Evolutionary conservation across 2,888 invertebrate species (phyloP).

Genomic region (Nomada ruficornis): DNA sequence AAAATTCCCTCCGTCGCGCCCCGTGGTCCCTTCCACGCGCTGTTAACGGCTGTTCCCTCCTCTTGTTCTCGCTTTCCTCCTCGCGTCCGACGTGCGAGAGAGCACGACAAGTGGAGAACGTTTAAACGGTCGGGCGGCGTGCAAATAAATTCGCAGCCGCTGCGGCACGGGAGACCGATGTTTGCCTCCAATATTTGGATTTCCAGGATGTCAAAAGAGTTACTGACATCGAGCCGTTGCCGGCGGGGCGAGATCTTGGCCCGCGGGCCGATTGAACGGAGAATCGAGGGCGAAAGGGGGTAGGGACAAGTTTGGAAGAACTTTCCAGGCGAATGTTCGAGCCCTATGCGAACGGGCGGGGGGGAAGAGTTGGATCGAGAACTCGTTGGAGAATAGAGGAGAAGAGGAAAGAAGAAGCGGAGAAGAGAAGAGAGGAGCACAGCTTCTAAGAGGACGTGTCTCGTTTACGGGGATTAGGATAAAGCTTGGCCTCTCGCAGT

Average conservation of each 20-base stretch:
- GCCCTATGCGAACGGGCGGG: constrained; percentile 50
- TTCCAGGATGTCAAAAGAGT: constrained; percentile 59
- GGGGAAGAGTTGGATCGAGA: constrained; percentile 35
- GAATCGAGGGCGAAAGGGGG: no score
- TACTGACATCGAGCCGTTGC: constrained; percentile 3
- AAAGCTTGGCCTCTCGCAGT: constrained; percentile 54
- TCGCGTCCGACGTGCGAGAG: constrained; percentile 33
- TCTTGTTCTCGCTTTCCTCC: constrained; percentile 42
- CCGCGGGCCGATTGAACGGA: neutral
- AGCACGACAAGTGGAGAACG: constrained; percentile 68
- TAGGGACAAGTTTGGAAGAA: neutral
- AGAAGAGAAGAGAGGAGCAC: neutral
- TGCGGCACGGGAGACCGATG: constrained; percentile 27
- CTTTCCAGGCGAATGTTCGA: constrained; percentile 23
- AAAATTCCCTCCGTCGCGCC: constrained; percentile 73
- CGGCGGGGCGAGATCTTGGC: neutral
- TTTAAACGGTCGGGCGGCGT: constrained; percentile 67
- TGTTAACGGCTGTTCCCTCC: constrained; percentile 36
- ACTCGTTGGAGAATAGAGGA: constrained; percentile 30
- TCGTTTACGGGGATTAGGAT: constrained; percentile 73
- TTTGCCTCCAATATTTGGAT: constrained; percentile 72
- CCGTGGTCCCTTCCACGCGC: constrained; percentile 49
- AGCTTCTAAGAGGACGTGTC: constrained; percentile 51
- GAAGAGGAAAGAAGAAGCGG: constrained; percentile 8
- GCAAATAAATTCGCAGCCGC: constrained; percentile 68